Conservation (phyloP, 53 echinoderm and acorn worm genomes). For the Crossaster papposus region DNA sequence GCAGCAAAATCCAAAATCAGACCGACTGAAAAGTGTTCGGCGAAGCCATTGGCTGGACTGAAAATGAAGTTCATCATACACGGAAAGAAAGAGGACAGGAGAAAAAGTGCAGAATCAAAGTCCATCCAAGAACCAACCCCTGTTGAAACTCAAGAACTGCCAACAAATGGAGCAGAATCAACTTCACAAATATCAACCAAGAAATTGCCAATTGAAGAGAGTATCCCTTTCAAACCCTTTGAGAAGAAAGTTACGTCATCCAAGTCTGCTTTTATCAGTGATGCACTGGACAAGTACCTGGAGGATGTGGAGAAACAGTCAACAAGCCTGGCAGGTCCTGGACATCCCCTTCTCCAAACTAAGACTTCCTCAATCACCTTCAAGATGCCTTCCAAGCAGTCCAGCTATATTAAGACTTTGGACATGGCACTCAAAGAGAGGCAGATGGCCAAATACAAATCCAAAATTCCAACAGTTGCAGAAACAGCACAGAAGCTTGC, state of each 20-base stretch:
- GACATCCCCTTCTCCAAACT: conserved; percentile 55
- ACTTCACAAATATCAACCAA: background rate
- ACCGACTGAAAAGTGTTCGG: background rate
- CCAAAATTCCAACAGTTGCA: conserved; percentile 53
- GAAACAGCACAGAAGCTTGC: conserved; percentile 52
- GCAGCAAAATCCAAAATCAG: background rate
- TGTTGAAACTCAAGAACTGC: background rate
- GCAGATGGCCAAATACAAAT: conserved; percentile 25
- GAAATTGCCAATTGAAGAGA: conserved; percentile 69
- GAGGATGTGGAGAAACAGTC: conserved; percentile 44
- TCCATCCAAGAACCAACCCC: background rate
- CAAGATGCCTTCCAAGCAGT: conserved; percentile 75
- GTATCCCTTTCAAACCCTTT: conserved; percentile 84
- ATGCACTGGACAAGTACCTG: conserved; percentile 79
- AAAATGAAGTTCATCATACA: conserved; percentile 41
- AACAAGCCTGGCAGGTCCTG: conserved; percentile 19
- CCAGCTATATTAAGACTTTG: conserved; percentile 70
- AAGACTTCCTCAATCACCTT: conserved; percentile 63
- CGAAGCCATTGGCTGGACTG: conserved; percentile 37
- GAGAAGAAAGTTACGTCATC: conserved; percentile 78
- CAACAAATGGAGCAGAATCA: background rate
- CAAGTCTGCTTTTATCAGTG: conserved; percentile 91
- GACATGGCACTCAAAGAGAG: conserved; percentile 72
- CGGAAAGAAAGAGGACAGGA: background rate
- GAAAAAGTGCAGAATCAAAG: background rate